phyloP scores from a whole-genome alignment of 2,113 vertebrate species.

The Alligator mississippiensis region DNA sequence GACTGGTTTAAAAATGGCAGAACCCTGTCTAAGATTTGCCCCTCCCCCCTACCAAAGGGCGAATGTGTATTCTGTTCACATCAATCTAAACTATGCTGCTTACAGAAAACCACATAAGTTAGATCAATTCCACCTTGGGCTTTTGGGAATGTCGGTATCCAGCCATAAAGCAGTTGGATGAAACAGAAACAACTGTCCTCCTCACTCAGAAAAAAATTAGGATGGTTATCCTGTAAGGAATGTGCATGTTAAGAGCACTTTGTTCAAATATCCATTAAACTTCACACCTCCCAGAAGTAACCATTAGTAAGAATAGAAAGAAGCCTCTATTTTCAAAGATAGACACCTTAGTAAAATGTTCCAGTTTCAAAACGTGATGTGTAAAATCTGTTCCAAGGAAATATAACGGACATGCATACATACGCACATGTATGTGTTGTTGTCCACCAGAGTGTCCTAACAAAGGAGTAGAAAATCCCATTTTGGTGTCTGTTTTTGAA shows the following conservation, averaged over 20 bases:
- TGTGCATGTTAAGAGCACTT: background rate
- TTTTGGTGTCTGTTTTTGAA: background rate
- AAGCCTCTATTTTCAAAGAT: background rate
- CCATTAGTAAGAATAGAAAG: background rate
- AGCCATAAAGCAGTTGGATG: too few species aligned
- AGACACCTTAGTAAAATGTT: background rate
- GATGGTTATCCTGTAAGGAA: background rate
- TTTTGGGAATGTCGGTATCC: too few species aligned
- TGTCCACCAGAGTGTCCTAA: background rate
- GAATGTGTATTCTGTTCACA: too few species aligned
- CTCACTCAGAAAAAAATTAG: background rate
- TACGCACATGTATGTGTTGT: background rate
- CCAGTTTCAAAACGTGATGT: background rate
- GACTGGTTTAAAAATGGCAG: too few species aligned
- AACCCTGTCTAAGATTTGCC: too few species aligned
- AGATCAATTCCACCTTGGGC: too few species aligned
- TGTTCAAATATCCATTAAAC: background rate
- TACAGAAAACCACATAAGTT: too few species aligned
- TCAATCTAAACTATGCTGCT: too few species aligned
- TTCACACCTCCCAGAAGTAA: background rate
- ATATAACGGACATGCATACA: background rate
- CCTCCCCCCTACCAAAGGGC: too few species aligned
- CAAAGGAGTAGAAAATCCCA: background rate
- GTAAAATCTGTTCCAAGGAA: background rate
- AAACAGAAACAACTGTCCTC: background rate